Conservation (phyloP, 2,888 invertebrate species). For the Stramonita haemastoma region DNA sequence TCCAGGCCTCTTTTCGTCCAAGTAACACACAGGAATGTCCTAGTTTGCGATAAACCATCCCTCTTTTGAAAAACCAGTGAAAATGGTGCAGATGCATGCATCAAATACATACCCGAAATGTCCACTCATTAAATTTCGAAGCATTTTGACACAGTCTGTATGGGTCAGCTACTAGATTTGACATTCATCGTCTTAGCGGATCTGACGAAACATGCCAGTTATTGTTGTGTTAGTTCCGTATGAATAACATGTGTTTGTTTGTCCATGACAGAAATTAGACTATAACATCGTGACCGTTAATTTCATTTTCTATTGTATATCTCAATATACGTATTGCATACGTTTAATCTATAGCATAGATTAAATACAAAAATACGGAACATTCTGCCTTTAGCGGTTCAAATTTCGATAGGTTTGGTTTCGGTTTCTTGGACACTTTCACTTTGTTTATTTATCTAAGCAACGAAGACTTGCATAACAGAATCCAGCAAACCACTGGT, state of each 20-base stretch:
- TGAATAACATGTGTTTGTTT: not conserved
- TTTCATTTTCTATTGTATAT: not conserved
- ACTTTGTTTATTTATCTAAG: too few species aligned
- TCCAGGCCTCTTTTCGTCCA: not conserved
- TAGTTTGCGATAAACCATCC: too few species aligned
- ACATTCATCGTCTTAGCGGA: slow-evolving; percentile 24
- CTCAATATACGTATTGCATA: not conserved
- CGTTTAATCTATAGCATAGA: not conserved
- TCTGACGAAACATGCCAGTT: slow-evolving; percentile 38
- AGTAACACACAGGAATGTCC: not conserved
- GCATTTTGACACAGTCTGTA: slow-evolving; percentile 2
- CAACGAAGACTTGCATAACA: too few species aligned
- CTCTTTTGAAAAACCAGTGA: not conserved
- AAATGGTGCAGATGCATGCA: not conserved
- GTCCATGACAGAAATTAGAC: not conserved
- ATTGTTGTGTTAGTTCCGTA: not conserved
- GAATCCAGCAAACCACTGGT: too few species aligned
- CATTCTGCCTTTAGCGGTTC: not conserved
- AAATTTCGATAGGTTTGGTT: not conserved
- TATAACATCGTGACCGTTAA: not conserved
- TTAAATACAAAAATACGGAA: not conserved
- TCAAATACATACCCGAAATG: slow-evolving; percentile 34
- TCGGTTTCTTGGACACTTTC: too few species aligned
- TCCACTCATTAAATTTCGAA: slow-evolving; percentile 33
- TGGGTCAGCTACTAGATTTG: not conserved